Evolutionary conservation across 2,113 vertebrate genomes (phyloP), one percentile per base, ranked within the genome.

Genomic region (Tringa solitaria): DNA sequence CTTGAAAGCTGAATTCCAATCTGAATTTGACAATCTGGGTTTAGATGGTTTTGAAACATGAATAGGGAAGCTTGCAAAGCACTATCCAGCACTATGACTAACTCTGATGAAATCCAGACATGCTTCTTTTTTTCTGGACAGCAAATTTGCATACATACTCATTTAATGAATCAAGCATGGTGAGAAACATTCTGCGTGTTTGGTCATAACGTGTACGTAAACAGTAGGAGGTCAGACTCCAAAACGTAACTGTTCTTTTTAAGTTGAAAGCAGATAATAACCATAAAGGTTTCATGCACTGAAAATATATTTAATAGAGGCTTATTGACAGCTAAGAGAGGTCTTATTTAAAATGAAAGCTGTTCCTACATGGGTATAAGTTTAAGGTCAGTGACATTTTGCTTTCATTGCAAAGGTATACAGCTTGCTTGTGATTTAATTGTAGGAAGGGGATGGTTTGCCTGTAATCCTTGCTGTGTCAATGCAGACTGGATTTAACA

Each of bases 201-300:
- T 60, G 90, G n/a, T 84, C 79, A 8, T 1, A 3, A 9, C 30
- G 21, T 1, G 1, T 56, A 13, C 0, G 2, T 59, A 28, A 67
- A 27, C 45, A 73, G 57, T 7, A 59, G 67, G 57, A 90, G n/a
- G 32, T 73, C 46, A 7, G 48, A 8, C n/a, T 84, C 46, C 56
- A 33, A 35, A 93, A 65, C 8, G 3, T 24, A 78, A 3, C 54
- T 64, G 22, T 19, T 64, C n/a, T 27, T 7, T 10, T 65, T 3
- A 61, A 50, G 43, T 7, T 10, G 43, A 78, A 88, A 74, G 26
- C 50, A 57, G 33, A 9, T n/a, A 56, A 64, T 65, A 76, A 26
- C 50, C 39, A 16, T 63, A 50, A 83, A 53, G 33, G 8, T 32
- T 87, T 92, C 68, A 26, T 46, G 35, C 28, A 48, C 53, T 73